Evolutionary conservation across 2,888 invertebrate species (phyloP).

Genomic region (Andrena chrysosceles): DNA sequence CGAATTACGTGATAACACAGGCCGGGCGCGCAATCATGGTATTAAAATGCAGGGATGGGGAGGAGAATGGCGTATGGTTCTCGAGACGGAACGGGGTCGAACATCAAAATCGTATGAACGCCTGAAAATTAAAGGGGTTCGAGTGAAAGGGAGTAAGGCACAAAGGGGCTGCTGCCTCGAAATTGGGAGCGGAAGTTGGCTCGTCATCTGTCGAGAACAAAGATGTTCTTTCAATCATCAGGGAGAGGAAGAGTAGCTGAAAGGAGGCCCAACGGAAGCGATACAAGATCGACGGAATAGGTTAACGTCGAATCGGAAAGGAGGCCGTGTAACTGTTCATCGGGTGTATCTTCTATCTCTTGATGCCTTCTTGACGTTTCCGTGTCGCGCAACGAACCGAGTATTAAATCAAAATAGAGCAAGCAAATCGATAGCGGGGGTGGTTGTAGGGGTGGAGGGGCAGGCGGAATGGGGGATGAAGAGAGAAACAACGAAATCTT

Average conservation of each 20-base stretch:
- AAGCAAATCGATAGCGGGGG: slow-evolving; percentile 3
- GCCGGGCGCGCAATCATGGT: slow-evolving; percentile 6
- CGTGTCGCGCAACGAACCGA: neutral
- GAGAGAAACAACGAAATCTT: slow-evolving; percentile 35
- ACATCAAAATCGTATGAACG: slow-evolving; percentile 38
- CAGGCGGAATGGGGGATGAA: neutral
- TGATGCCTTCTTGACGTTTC: neutral
- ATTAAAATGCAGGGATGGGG: slow-evolving; percentile 15
- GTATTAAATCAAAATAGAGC: slow-evolving; percentile 20
- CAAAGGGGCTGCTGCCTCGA: slow-evolving; percentile 18
- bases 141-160: slow-evolving; percentile 1
- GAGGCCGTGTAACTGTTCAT: neutral
- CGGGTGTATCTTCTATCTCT: neutral
- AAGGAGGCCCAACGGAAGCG: slow-evolving; percentile 23
- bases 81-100: slow-evolving; percentile 14
- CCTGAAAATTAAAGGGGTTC: slow-evolving; percentile 37
- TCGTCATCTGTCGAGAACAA: slow-evolving; percentile 35
- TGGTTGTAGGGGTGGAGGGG: neutral
- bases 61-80: neutral
- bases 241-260: neutral
- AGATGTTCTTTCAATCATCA: slow-evolving; percentile 9
- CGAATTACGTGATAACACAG: slow-evolving; percentile 25
- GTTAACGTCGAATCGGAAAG: slow-evolving; percentile 10
- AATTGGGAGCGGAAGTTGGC: slow-evolving; percentile 23
- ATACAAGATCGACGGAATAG: slow-evolving; percentile 12